These are phyloP conservation scores for Drosophila leontia DNA, from an alignment of 1,140 invertebrate genomes.

Conservation along the genomic window DNA sequence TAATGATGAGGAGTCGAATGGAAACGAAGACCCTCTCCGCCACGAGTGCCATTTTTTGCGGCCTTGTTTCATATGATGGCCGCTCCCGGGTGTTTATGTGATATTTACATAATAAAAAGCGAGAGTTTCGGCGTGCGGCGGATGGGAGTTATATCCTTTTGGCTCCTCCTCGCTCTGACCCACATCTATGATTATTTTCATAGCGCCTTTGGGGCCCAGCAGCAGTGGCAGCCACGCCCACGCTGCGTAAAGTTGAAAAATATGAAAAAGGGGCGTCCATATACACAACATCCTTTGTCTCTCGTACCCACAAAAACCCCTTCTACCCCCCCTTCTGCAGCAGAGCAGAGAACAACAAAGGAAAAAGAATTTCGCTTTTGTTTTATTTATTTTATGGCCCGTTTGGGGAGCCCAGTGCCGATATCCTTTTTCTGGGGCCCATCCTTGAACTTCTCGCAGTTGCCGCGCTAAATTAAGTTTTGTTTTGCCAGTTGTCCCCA, in stretches of 20 bases:
- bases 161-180: constrained; percentile 52
- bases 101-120: constrained; percentile 84
- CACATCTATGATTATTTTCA: constrained; percentile 83
- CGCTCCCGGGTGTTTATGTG: constrained; percentile 81
- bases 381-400: constrained; percentile 81
- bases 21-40: constrained; percentile 23
- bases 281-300: constrained; percentile 46
- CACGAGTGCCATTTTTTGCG: constrained; percentile 56
- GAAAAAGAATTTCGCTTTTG: constrained; percentile 54
- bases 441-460: constrained; percentile 76
- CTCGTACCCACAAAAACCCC: not conserved
- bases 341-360: constrained; percentile 25
- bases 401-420: constrained; percentile 63
- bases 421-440: constrained; percentile 61
- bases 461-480: constrained; percentile 81
- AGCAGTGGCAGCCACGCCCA: constrained; percentile 32
- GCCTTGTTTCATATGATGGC: constrained; percentile 74
- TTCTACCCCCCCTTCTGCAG: not conserved
- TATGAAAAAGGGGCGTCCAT: constrained; percentile 47
- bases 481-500: constrained; percentile 61
- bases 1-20: constrained; percentile 66
- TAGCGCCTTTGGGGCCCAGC: constrained; percentile 72
- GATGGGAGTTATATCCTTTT: constrained; percentile 64
- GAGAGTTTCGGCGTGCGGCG: constrained; percentile 57
- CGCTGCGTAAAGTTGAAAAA: constrained; percentile 71